phyloP scores from a whole-genome alignment of 2,797 vertebrate genomes.

The Schizothorax lantsangensis region DNA sequence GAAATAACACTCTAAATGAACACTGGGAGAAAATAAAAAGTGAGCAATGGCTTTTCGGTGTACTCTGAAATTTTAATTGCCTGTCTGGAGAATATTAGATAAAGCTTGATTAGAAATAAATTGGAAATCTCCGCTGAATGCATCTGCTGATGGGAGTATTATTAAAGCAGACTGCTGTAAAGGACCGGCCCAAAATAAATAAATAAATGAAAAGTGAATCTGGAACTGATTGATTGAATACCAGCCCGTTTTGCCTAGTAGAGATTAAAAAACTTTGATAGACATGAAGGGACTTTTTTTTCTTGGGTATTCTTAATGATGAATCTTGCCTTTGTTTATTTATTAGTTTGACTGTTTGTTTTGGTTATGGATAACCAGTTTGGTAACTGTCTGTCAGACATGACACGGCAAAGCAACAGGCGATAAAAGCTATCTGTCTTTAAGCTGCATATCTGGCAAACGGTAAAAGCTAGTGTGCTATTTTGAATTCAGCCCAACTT shows the following conservation, averaged over 20 bases:
- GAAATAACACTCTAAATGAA: slow-evolving; percentile 85
- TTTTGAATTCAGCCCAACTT: background rate
- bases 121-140: slow-evolving; percentile 84
- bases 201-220: slow-evolving; percentile 60
- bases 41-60: slow-evolving; percentile 84
- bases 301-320: background rate
- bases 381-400: background rate
- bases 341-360: slow-evolving; percentile 9
- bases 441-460: background rate
- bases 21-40: slow-evolving; percentile 79
- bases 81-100: slow-evolving; percentile 86
- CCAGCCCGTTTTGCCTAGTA: slow-evolving; percentile 57
- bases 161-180: slow-evolving; percentile 73
- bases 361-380: background rate
- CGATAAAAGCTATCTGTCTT: background rate
- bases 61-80: slow-evolving; percentile 85
- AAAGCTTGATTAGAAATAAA: slow-evolving; percentile 87
- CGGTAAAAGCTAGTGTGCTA: background rate
- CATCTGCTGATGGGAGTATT: slow-evolving; percentile 79
- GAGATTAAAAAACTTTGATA: slow-evolving; percentile 37
- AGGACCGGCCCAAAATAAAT: slow-evolving; percentile 56
- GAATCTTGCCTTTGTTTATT: background rate
- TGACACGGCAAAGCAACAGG: background rate
- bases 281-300: slow-evolving; percentile 34
- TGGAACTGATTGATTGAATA: slow-evolving; percentile 65